phyloP scores from a whole-genome alignment of 2,113 vertebrate species.

The Hipposideros armiger region DNA sequence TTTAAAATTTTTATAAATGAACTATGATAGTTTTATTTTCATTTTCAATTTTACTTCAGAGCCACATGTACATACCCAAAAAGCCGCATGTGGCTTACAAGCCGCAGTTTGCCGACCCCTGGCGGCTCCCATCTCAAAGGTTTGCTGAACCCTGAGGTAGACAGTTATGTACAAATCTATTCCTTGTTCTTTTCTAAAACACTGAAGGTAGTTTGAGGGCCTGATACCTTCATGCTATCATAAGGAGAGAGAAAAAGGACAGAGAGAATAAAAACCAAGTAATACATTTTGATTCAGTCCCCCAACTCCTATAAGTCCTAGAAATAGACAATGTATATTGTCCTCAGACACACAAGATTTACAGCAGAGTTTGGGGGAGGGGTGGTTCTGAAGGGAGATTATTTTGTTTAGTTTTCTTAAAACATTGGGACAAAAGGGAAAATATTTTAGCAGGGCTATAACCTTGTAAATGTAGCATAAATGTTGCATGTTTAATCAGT shows the following conservation, averaged over 20 bases:
- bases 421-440: background rate
- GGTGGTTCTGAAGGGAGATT: background rate
- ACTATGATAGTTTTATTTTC: no score
- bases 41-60: no score
- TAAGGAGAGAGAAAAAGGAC: background rate
- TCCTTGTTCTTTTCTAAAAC: background rate
- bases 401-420: conserved; percentile 55
- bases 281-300: conserved; percentile 19
- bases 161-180: background rate
- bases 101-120: no score
- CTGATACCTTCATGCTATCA: background rate
- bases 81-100: no score
- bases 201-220: background rate
- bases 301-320: background rate
- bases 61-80: no score
- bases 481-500: conserved; percentile 15
- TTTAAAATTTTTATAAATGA: no score
- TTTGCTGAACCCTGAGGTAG: background rate
- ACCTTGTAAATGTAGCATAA: background rate
- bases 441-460: background rate
- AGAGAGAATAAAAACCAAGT: background rate
- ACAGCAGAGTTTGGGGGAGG: background rate
- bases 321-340: background rate
- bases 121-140: no score
- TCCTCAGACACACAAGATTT: background rate